Base-by-base conservation (phyloP, 2,797 vertebrate genomes). In the Diceros bicornis region DNA sequence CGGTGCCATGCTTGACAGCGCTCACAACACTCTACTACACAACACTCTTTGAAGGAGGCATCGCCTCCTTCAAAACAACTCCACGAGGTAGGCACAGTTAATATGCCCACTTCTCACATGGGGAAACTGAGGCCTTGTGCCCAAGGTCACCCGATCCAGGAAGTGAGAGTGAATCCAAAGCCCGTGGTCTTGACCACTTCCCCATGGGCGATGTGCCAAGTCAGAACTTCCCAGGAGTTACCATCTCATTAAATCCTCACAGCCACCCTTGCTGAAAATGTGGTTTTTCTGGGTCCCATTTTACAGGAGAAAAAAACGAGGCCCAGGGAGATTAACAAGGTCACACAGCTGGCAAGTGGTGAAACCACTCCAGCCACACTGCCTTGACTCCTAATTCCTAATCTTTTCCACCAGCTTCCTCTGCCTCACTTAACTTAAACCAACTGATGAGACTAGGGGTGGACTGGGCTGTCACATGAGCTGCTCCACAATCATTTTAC, bases 181-280 rank as follows among this genome's bases (percentile, higher is more conserved):
- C 6, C 74, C 0, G 2, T 4, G 8, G 41, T 82, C 74, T 64
- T 50, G 84, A 20, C 34, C 8, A 32, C 52, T 75, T 52, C 61
- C 17, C 25, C 7, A 14, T 12, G 37, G 21, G 29, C 0, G 0
- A 23, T 41, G 62, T 4, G 21, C 61, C 20, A 47, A 41, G 27
- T 47, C 34, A 69, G 52, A 72, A 6, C 1, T 37, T 57, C 13
- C 37, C 41, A 9, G 23, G 16, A 37, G 25, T 83, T 57, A 52
- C 12, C 14, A 3, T 6, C 18, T 32, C 55, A 25, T 32, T 21
- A 2, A 25, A 34, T 52, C 7, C 21, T 69, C 83, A 37, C 8
- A 25, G 2, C 6, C 7, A 25, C 47, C 47, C 64, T 71, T 59
- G 29, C 52, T n/a, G 21, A 34, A 41, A 59, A 1, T 3, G 1